Evolutionary conservation across 1,140 invertebrate species (phyloP).

Genomic region (Lepidurus arcticus): DNA sequence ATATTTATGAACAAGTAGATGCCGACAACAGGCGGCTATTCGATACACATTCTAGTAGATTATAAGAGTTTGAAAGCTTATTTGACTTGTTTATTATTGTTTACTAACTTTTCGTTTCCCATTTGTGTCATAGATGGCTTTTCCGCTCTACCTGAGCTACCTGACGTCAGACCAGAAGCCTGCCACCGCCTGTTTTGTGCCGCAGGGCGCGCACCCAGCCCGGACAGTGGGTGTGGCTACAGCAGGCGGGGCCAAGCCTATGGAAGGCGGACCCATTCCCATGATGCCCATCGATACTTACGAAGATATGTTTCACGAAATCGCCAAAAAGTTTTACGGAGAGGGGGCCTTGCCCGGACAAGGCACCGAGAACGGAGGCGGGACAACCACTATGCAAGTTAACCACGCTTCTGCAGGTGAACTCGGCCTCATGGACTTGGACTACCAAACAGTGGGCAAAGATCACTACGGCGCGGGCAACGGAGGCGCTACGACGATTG

Average conservation of each 20-base stretch:
- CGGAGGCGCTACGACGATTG: conserved; percentile 36
- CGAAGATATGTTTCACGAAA: conserved; percentile 78
- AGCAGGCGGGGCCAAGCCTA: conserved; percentile 28
- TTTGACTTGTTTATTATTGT: not conserved
- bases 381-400: conserved; percentile 28
- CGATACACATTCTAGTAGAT: no score
- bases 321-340: conserved; percentile 80
- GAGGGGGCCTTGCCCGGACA: conserved; percentile 55
- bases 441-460: conserved; percentile 28
- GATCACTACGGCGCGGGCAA: conserved; percentile 25
- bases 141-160: conserved; percentile 35
- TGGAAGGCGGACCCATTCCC: conserved; percentile 35
- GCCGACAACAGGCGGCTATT: no score
- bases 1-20: no score
- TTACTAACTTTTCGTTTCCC: not conserved
- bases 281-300: conserved; percentile 51
- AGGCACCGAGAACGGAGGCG: conserved; percentile 26
- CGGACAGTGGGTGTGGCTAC: conserved; percentile 24
- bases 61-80: no score
- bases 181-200: conserved; percentile 33
- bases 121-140: conserved; percentile 32
- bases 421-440: conserved; percentile 37
- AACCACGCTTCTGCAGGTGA: conserved; percentile 37
- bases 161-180: conserved; percentile 34
- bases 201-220: conserved; percentile 13